Evolutionary conservation across 2,113 vertebrate genomes (phyloP).

Genomic region (Columba livia): DNA sequence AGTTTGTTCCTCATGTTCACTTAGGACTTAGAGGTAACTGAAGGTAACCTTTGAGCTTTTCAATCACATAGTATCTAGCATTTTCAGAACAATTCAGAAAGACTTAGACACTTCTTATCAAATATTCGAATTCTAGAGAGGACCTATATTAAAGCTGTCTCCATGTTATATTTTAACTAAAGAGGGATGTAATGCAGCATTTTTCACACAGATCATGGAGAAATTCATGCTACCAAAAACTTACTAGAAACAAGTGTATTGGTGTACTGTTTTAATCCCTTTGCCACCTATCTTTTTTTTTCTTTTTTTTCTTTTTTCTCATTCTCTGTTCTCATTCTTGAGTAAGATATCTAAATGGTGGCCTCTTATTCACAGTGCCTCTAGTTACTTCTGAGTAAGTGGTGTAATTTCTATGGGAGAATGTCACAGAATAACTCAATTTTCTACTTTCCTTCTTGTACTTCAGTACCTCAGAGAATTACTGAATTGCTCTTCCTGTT

Average conservation of each 20-base stretch:
- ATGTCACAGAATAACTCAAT: neutral
- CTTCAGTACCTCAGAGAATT: neutral
- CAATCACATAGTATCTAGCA: neutral
- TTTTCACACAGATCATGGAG: neutral
- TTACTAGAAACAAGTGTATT: neutral
- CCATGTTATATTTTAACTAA: neutral
- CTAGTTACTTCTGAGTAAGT: neutral
- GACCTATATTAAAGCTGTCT: neutral
- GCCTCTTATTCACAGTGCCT: neutral
- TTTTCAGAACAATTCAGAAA: constrained; percentile 20
- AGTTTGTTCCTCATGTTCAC: neutral
- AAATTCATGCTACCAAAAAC: neutral
- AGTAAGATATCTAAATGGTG: neutral
- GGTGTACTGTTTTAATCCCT: neutral
- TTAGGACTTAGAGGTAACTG: neutral
- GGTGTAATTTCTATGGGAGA: neutral
- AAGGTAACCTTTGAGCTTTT: constrained; percentile 12
- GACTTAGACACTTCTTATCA: neutral
- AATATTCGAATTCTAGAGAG: neutral
- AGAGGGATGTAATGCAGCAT: neutral
- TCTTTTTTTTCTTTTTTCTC: neutral
- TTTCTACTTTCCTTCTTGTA: neutral
- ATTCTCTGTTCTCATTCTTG: neutral
- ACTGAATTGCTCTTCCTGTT: neutral
- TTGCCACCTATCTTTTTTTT: neutral